Evolutionary conservation across 2,888 invertebrate species (phyloP), one percentile per base, ranked within the genome.

Genomic region (Drosophila falleni): DNA sequence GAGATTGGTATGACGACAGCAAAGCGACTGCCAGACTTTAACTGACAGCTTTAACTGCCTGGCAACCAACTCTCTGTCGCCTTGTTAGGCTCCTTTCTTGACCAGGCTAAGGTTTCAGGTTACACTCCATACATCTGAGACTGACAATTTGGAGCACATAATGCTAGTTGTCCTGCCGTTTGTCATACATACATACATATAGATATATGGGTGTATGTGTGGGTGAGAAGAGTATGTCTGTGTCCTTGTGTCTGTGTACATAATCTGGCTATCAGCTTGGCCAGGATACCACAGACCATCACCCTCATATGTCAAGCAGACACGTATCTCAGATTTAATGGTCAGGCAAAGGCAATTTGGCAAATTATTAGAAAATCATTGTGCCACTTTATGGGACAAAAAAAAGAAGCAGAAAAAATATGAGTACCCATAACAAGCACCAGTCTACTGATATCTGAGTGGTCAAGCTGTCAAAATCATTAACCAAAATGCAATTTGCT

Each of bases 341-440:
- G 83, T 78, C 87, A 80, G 78, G 74, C 87, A 80, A 85, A 87
- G 83, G 87, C 90, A 90, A 90, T 89, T 89, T 90, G 78, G 83
- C 76, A 90, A 89, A 89, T 90, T 89, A 89, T 90, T 89, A 89
- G 89, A 85, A 89, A 90, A 90, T 90, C 80, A 90, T 90, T 87
- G 90, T 84, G 82, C 70, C 80, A 82, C 84, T 83, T 88, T 68
- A 78, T 78, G 81, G 85, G 37, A 39, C 23, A 39, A 31, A 19
- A 33, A 46, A 23, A 15, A 46, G 19, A 33, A 19, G 59, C 70
- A 64, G 54, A 53, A 64, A 64, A 82, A 75, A 86, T 83, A 89
- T 86, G 78, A 82, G 83, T 72, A 47, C 10, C 61, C 50, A 66
- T 64, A 67, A 58, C 55, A 50, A 66, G 31, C 60, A 59, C 61